These are phyloP conservation scores for Amiota communis DNA, from an alignment of 2,888 invertebrate species.

Conservation along the genomic window DNA sequence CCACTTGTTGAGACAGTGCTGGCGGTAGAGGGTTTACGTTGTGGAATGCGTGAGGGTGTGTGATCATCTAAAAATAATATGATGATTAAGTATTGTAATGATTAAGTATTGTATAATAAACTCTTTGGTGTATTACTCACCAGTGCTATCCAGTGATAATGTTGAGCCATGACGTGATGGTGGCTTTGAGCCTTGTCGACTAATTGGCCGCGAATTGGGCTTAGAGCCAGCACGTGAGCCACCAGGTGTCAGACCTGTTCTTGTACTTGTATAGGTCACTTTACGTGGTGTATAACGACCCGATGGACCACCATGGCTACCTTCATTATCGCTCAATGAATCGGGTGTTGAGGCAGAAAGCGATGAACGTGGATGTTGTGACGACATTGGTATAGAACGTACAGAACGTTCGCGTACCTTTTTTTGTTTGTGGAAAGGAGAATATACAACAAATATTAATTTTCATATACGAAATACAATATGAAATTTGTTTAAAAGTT, in stretches of 20 bases:
- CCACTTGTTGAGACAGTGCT: conserved; percentile 76
- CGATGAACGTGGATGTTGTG: conserved; percentile 82
- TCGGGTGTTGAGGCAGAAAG: conserved; percentile 91
- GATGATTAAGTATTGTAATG: neutral
- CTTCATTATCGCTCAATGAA: conserved; percentile 90
- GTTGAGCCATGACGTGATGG: conserved; percentile 95
- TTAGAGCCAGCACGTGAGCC: conserved; percentile 83
- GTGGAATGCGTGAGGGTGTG: conserved; percentile 87
- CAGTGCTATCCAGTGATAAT: conserved; percentile 90
- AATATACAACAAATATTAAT: too few relatives aligned
- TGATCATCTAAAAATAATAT: conserved; percentile 62
- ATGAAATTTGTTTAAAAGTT: neutral
- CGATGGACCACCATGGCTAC: conserved; percentile 80
- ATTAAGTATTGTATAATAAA: neutral
- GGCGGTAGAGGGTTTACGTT: conserved; percentile 78
- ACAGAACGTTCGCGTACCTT: conserved; percentile 94
- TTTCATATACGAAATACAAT: too few relatives aligned
- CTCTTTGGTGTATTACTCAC: conserved; percentile 73
- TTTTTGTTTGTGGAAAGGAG: neutral
- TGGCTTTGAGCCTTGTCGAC: conserved; percentile 91
- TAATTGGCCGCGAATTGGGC: conserved; percentile 88
- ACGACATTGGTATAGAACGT: conserved; percentile 92
- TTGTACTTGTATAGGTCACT: conserved; percentile 77
- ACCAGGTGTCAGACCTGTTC: conserved; percentile 82
- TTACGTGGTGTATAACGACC: conserved; percentile 79